Conservation (phyloP, 2,888 invertebrate species). For the Ceraclea dissimilis region DNA sequence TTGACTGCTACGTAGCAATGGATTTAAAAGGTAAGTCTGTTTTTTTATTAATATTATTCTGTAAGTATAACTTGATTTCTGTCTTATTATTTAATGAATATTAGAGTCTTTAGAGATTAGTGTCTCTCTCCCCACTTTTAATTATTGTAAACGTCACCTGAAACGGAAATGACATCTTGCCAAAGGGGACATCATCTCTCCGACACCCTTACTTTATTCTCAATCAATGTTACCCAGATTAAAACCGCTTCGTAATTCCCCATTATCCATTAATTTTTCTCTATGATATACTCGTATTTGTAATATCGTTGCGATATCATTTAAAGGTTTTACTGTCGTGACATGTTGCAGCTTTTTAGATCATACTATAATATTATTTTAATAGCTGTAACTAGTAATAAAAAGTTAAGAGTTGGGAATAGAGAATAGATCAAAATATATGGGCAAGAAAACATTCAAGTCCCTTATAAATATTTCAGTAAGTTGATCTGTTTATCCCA, state of each 20-base stretch:
- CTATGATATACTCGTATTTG: background rate
- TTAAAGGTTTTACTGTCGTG: no score
- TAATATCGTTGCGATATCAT: no score
- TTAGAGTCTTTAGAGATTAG: background rate
- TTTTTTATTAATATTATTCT: background rate
- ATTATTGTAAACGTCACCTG: slow-evolving; percentile 21
- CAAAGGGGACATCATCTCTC: slow-evolving; percentile 5
- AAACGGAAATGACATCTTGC: slow-evolving; percentile 18
- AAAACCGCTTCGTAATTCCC: background rate
- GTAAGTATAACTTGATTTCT: background rate
- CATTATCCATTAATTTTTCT: background rate
- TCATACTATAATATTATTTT: no score
- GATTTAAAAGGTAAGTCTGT: background rate
- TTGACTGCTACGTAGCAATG: no score
- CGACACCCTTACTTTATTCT: slow-evolving; percentile 1
- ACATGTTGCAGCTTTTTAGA: no score
- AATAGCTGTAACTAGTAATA: no score
- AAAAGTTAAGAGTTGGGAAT: no score
- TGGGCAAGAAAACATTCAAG: no score
- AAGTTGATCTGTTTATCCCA: background rate
- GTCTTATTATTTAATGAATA: background rate
- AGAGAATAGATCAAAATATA: no score
- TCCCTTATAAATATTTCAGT: background rate
- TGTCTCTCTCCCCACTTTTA: slow-evolving; percentile 6
- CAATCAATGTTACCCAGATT: background rate